Percentiles rank a stretch among this genome's conserved stretches.
Conservation (phyloP, 2,888 invertebrate species). For the Baccha elongata region DNA sequence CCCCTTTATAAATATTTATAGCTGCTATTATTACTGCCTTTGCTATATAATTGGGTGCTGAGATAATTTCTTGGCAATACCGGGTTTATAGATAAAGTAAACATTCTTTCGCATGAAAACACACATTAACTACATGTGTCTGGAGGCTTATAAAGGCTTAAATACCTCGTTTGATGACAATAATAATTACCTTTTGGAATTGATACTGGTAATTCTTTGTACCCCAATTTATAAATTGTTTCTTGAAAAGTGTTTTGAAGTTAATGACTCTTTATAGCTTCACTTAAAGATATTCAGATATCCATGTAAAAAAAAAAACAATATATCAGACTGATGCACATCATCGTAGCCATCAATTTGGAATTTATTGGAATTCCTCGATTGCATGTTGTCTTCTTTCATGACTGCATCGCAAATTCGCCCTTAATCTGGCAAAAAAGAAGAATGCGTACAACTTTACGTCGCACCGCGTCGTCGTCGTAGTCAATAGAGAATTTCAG, state of each 20-base stretch:
- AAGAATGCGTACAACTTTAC: background rate
- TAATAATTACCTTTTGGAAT: background rate
- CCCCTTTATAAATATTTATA: conserved; percentile 17
- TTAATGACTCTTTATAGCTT: background rate
- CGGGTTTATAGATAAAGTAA: conserved; percentile 11
- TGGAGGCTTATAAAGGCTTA: conserved; percentile 2
- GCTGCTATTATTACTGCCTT: conserved; percentile 1
- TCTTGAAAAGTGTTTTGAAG: background rate
- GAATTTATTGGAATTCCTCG: conserved; percentile 53
- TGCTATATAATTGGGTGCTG: conserved; percentile 12
- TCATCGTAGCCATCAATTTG: conserved; percentile 27
- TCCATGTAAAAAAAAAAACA: background rate
- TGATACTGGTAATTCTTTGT: background rate
- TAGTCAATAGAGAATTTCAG: conserved; percentile 19
- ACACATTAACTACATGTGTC: conserved; percentile 5
- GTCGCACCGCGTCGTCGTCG: background rate
- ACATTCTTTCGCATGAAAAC: conserved; percentile 24
- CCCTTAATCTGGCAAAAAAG: background rate
- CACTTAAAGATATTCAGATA: background rate
- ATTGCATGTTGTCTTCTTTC: conserved; percentile 38
- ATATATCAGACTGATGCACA: conserved; percentile 1
- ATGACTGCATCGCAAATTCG: conserved; percentile 5
- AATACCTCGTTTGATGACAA: background rate
- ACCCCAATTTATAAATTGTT: background rate
- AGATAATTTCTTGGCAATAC: conserved; percentile 5